Conservation (phyloP, 2,888 invertebrate genomes). For the Nomada lathburiana region DNA sequence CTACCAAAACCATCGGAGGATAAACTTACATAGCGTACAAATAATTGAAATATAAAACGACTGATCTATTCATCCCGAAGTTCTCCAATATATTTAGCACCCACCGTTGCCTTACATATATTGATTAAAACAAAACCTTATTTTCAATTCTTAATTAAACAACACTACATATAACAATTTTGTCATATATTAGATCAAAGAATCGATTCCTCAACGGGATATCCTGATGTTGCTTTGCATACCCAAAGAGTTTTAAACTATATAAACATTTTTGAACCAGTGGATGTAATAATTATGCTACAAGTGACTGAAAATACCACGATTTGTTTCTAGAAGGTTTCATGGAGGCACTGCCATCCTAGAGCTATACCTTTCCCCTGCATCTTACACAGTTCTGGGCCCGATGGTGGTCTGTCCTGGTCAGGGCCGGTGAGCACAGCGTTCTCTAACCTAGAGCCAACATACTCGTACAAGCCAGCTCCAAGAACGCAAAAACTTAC, state of each 20-base stretch:
- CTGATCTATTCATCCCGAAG: no score
- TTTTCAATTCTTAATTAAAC: no score
- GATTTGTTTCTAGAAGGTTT: slow-evolving; percentile 43
- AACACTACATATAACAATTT: no score
- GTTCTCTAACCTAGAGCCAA: slow-evolving; percentile 55
- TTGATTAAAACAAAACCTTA: no score
- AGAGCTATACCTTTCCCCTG: slow-evolving; percentile 39
- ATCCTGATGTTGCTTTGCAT: background rate
- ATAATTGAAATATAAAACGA: no score
- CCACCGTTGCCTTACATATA: no score
- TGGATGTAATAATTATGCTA: background rate
- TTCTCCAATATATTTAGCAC: no score
- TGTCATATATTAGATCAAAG: background rate
- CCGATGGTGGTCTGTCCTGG: slow-evolving; percentile 43
- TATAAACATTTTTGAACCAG: background rate
- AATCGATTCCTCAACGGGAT: no score
- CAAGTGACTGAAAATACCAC: slow-evolving; percentile 15
- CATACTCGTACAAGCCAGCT: slow-evolving; percentile 25
- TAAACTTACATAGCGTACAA: no score
- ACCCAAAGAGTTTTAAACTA: background rate
- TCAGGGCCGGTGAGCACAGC: slow-evolving; percentile 57
- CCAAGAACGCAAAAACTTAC: slow-evolving; percentile 60
- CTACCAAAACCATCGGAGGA: no score
- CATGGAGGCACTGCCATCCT: slow-evolving; percentile 32
- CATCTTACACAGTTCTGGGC: slow-evolving; percentile 29